Base-by-base conservation (phyloP, 2,797 vertebrate species). In the Cetoscarus ocellatus region DNA sequence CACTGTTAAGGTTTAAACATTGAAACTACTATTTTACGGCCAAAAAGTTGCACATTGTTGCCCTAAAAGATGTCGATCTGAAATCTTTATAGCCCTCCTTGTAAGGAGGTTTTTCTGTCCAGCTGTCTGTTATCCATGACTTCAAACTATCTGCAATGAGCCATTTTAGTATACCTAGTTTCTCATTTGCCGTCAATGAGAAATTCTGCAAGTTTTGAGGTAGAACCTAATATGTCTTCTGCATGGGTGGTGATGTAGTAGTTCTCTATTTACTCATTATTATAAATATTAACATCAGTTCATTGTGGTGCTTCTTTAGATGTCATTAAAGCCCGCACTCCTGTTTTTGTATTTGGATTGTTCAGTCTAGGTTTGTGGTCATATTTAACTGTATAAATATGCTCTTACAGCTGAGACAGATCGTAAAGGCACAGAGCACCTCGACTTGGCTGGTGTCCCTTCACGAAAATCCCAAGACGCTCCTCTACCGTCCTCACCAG, bases 401-500 rank as follows among this genome's bases (percentile, higher is more conserved):
- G 0, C 53, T 14, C 73, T 86, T 75, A 56, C 87, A 98, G 96
- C 96, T 49, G 97, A 98, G 84, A 90, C 94, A 0, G 96, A 96
- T 43, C 95, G 92, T 59, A 96, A 94, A 78, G 95, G 92, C 61
- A 91, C 95, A 0, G 97, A 99, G 47, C 96, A 96, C 76, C 91
- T 98, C 63, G 97, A 98, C 89, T 82, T 98, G 87, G 96, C 97
- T 1, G 93, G 95, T 0, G 80, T 92, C 2, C 90, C 95, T 38
- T 80, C 92, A 6, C 89, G 52, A 14, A 92, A 87, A 55, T 50
- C 94, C 0, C 93, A 88, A 39, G 90, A 90, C 8, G 82, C 58
- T 10, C 80, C 93, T 14, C 90, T 89, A 0, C 92, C 95, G 0
- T 91, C 95, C 0, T 97, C 97, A 5, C 95, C 97, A 0, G 97